Base-by-base conservation (phyloP, 2,888 invertebrate species). In the Epistrophella euchroma region DNA sequence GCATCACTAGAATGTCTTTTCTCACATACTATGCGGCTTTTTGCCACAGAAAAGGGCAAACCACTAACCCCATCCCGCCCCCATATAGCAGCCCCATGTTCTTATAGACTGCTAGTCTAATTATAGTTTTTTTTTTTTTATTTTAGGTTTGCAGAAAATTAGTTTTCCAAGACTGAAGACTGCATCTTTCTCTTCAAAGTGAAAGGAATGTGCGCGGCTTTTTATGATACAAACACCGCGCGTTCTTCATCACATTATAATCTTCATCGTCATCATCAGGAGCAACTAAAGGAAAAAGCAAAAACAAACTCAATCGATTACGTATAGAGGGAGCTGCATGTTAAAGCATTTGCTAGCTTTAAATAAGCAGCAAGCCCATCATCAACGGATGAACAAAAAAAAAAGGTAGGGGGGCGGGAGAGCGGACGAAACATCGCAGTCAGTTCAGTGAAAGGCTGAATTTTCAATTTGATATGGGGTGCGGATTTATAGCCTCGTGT, bases 401-500 rank as follows among this genome's bases (percentile, higher is more conserved):
- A 43, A 47, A 17, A 35, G 58, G 28, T n/a, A n/a, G n/a, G n/a
- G n/a, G n/a, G n/a, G n/a, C n/a, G n/a, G n/a, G n/a, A n/a, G n/a
- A n/a, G 47, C 22, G 52, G 22, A 9, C 45, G 47, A 32, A 43
- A 40, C 37, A 28, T 28, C 50, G 22, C 52, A 52, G 50, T 15
- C 43, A 17, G 55, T n/a, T 15, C 0, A 13, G 13, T 5, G 13
- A 19, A 25, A 68, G 72, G 52, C 64, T 58, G 62, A 78, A 71
- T 86, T 82, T 86, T 86, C 82, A 86, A 86, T 86, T 86, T 82
- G 86, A 75, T 76, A 82, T 66, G 77, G 77, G 77, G 70, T 74
- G 77, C 82, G 86, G 86, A 86, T 86, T 86, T 86, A 86, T 82
- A 78, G 86, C 82, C 35, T 58, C 73, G 74, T 86, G 74, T 86